Evolutionary conservation across 2,888 invertebrate genomes (phyloP), one percentile per base, ranked within the genome.

Genomic region (Trichopria drosophilae): DNA sequence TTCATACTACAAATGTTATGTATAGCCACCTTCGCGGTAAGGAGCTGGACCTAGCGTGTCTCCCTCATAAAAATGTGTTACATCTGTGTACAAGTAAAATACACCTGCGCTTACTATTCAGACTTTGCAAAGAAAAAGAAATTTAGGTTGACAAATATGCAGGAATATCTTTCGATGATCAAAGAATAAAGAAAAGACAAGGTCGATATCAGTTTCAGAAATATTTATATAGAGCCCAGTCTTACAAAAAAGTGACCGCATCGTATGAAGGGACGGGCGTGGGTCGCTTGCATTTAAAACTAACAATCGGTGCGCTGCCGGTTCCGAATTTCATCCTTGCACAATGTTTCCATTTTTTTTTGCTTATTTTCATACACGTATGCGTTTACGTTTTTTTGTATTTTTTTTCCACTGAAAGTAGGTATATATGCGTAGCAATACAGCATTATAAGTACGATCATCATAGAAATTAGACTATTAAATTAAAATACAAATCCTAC

Each of bases 151-250:
- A n/a, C n/a, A n/a, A n/a, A n/a, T n/a, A n/a, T n/a, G n/a, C n/a
- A n/a, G n/a, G n/a, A n/a, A n/a, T n/a, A n/a, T n/a, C n/a, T n/a
- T n/a, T 70, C 56, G 67, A 68, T 69, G 67, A 72, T 69, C 57
- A 66, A 63, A 65, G 43, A 51, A 15, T 47, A 51, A 51, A 55
- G 52, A 71, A 66, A 72, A 74, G 69, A 71, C 69, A 66, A 60
- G 54, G 70, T 63, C 65, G 60, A 62, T 67, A 56, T 70, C 66
- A 69, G 72, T 72, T 73, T 73, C 68, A 72, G 66, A 70, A 73
- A 66, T 72, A 72, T 74, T 74, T 74, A 73, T 74, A 72, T 73
- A 72, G 71, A 72, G 74, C 75, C 74, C 75, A 75, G 74, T 75
- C 73, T 74, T 75, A 75, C 75, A 74, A 73, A 73, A 69, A 59